These are phyloP conservation scores for Uloborus diversus DNA, from an alignment of 1,140 invertebrate genomes.

Conservation along the genomic window DNA sequence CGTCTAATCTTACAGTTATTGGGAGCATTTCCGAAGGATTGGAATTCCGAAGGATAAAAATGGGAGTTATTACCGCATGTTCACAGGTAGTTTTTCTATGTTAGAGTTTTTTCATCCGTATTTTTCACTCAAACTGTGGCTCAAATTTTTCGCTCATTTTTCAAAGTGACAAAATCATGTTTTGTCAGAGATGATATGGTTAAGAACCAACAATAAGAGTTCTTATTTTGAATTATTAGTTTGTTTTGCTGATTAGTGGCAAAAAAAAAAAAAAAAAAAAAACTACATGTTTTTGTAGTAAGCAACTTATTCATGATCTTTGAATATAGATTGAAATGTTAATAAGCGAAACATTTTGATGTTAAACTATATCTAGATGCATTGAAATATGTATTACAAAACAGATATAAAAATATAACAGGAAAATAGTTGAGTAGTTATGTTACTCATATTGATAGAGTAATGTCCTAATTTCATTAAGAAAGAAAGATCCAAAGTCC, in stretches of 20 bases:
- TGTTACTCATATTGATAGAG: no score
- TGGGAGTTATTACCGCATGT: background rate
- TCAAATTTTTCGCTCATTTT: background rate
- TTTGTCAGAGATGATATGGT: background rate
- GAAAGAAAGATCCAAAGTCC: no score
- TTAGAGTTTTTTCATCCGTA: background rate
- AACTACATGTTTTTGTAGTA: no score
- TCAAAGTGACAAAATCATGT: background rate
- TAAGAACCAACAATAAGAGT: background rate
- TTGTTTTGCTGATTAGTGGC: background rate
- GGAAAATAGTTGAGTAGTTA: no score
- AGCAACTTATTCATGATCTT: no score
- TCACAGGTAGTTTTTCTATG: constrained; percentile 35
- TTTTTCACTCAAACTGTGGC: background rate
- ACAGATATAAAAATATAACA: no score
- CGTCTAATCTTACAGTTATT: background rate
- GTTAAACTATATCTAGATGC: no score
- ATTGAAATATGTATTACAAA: no score
- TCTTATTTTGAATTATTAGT: background rate
- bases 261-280: background rate
- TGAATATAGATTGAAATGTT: no score
- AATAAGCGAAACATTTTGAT: no score
- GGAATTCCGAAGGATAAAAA: background rate
- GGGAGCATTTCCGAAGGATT: background rate
- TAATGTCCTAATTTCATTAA: no score